Evolutionary conservation across 2,797 vertebrate genomes (phyloP).

Genomic region (Neostethus bicornis): DNA sequence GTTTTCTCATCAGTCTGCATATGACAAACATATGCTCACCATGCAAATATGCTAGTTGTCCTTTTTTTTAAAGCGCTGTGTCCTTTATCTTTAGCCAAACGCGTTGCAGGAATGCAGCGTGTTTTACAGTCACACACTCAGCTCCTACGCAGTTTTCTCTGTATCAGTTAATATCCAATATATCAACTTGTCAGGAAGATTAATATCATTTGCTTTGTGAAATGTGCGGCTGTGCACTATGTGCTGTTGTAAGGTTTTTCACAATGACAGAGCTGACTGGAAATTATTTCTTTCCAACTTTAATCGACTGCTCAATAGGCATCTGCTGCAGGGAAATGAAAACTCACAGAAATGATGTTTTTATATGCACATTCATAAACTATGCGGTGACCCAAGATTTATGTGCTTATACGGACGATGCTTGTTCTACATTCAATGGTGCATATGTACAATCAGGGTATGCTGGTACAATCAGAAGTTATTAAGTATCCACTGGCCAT

Average conservation of each 20-base stretch:
- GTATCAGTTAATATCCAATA: slow-evolving; percentile 57
- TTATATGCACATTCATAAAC: slow-evolving; percentile 22
- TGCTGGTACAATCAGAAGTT: background rate
- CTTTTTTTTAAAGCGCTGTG: slow-evolving; percentile 27
- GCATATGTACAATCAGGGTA: slow-evolving; percentile 10
- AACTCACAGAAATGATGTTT: slow-evolving; percentile 35
- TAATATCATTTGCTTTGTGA: slow-evolving; percentile 61
- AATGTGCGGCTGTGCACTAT: slow-evolving; percentile 27
- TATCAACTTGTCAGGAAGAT: slow-evolving; percentile 64
- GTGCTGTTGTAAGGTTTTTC: slow-evolving; percentile 45
- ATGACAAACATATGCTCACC: slow-evolving; percentile 70
- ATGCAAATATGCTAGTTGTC: slow-evolving; percentile 48
- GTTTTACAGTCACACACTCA: slow-evolving; percentile 45
- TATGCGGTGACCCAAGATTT: slow-evolving; percentile 4
- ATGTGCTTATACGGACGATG: slow-evolving; percentile 15
- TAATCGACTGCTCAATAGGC: slow-evolving; percentile 50
- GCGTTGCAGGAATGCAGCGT: slow-evolving; percentile 59
- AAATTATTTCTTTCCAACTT: slow-evolving; percentile 55
- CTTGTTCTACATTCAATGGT: background rate
- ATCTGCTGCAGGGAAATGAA: slow-evolving; percentile 37
- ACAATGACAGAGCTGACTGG: slow-evolving; percentile 43
- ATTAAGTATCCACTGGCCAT: background rate
- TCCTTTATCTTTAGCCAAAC: slow-evolving; percentile 73
- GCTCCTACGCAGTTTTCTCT: slow-evolving; percentile 43
- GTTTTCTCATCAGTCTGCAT: slow-evolving; percentile 39